Evolutionary conservation across 2,797 vertebrate genomes (phyloP).

Genomic region (Cossypha polioptera): DNA sequence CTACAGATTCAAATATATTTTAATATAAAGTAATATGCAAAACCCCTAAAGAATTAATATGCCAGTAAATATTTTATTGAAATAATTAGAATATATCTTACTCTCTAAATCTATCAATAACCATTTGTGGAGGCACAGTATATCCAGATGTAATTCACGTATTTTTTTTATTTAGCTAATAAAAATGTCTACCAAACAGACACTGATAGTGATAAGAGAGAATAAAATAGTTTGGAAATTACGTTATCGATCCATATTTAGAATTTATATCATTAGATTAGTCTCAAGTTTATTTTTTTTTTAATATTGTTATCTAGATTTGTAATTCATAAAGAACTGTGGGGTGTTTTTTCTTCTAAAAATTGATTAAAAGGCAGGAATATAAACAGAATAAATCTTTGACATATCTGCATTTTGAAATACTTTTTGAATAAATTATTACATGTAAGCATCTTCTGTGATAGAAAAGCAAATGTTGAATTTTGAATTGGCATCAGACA

Average conservation of each 20-base stretch:
- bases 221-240: background rate
- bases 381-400: background rate
- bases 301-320: background rate
- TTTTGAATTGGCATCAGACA: background rate
- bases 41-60: background rate
- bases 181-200: constrained; percentile 7
- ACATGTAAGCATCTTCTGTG: background rate
- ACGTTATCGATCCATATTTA: background rate
- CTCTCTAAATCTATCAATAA: background rate
- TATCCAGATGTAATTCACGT: background rate
- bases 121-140: background rate
- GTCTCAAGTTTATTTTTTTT: background rate
- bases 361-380: background rate
- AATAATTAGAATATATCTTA: background rate
- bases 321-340: background rate
- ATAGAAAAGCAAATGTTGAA: background rate
- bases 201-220: constrained; percentile 14
- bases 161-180: constrained; percentile 7
- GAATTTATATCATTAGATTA: background rate
- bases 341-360: background rate
- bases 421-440: background rate
- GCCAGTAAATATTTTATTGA: background rate
- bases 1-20: background rate
- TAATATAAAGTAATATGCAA: background rate
- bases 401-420: background rate